These are phyloP conservation scores for Centruroides vittatus DNA, from an alignment of 1,140 invertebrate species.

Conservation along the genomic window DNA sequence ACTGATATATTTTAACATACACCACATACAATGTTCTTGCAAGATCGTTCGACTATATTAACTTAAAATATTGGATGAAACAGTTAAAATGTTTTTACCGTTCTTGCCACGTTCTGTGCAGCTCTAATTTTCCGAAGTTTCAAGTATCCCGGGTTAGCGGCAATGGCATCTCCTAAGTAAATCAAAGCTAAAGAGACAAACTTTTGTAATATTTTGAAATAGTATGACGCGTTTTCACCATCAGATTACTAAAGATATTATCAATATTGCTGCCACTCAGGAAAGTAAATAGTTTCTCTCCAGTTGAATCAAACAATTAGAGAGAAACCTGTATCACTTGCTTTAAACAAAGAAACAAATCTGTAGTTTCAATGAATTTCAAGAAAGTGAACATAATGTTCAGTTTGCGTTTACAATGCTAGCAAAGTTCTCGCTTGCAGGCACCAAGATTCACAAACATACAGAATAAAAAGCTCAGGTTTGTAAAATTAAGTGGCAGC, in stretches of 20 bases:
- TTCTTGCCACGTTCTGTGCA: constrained; percentile 91
- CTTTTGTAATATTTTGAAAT: too few species aligned
- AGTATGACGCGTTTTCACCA: background rate
- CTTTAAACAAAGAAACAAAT: background rate
- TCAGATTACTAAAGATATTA: constrained; percentile 33
- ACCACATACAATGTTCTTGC: too few species aligned
- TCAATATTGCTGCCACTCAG: background rate
- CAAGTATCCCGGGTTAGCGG: constrained; percentile 90
- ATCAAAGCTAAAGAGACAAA: constrained; percentile 46
- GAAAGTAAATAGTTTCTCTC: too few species aligned
- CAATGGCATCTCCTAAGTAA: constrained; percentile 88
- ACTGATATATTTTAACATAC: too few species aligned
- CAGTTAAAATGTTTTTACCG: constrained; percentile 43
- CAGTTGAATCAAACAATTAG: too few species aligned
- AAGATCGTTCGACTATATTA: too few species aligned
- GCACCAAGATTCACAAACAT: constrained; percentile 15
- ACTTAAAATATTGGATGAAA: too few species aligned
- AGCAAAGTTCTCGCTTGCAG: background rate
- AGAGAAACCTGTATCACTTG: too few species aligned
- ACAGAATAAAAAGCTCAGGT: background rate
- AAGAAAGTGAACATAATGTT: background rate
- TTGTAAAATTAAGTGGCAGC: constrained; percentile 1
- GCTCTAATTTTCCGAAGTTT: constrained; percentile 95
- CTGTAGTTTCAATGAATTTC: background rate
- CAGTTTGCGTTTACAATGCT: constrained; percentile 11